Base-by-base conservation (phyloP, 2,113 vertebrate genomes). In the Calidris pygmaea region DNA sequence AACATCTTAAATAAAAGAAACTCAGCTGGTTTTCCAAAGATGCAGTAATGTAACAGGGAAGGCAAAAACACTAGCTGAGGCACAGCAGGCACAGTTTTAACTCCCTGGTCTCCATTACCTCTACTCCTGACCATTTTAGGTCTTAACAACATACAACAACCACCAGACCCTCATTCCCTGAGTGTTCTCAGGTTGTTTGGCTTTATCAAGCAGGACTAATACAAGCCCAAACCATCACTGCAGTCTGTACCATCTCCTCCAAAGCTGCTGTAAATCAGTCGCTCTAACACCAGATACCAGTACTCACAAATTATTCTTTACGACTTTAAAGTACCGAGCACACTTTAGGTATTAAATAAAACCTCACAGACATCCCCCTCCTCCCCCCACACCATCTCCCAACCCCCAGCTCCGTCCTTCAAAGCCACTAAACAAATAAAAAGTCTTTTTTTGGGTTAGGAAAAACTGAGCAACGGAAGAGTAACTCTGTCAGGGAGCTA, bases 11-110 rank as follows among this genome's bases (percentile, higher is more conserved):
- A 89, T 82, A 58, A 74, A 18, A 92, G 74, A 90, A 70, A 67
- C 77, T 89, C 89, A 77, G 87, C 72, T 84, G 73, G 68, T 53
- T 30, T n/a, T 87, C 93, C 77, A 80, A 58, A 70, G 77, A 67
- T 26, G 93, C 88, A 93, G 35, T 16, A 5, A 45, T 21, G 5
- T 23, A 23, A 41, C 2, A 1, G n/a, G 32, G 32, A 16, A 56
- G 43, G 78, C 29, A 50, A 85, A 67, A 45, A 13, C 29, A 5
- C 21, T 3, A 21, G 9, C n/a, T 39, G n/a, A 65, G 30, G 37
- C 17, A 43, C 34, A 16, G 14, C 27, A 32, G 35, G 20, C 26
- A 48, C 27, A 9, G 0, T 19, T 45, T 35, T 6, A 53, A 47
- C 60, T 24, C 48, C 60, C 5, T 30, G 53, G 12, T 27, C 34